Evolutionary conservation across 2,113 vertebrate genomes (phyloP), one percentile per base, ranked within the genome.

Genomic region (Probosciger aterrimus): DNA sequence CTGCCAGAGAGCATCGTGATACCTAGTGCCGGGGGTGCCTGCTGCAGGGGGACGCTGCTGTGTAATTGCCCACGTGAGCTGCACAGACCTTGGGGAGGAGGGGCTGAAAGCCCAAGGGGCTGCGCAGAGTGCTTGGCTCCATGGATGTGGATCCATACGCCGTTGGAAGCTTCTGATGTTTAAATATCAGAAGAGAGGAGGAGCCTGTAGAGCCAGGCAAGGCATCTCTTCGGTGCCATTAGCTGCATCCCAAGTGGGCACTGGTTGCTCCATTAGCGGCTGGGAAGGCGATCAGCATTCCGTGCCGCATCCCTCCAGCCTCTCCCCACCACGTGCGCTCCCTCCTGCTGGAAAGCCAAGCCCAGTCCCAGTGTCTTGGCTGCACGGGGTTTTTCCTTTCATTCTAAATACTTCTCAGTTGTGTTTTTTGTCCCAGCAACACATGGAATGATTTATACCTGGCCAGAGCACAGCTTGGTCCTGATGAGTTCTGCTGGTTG

Each of bases 381-480:
- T 95, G 55, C 14, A 1, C 33, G 65, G 64, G 76, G 62, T 63
- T 93, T 82, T 88, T 86, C 88, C 62, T 95, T 89, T 83, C 76
- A 74, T 88, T 96, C 92, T 69, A 86, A 93, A 82, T 93, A 67
- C 41, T 88, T 90, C 62, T 93, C 3, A 0, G n/a, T 79, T 77
- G 68, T 78, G 63, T 46, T 90, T 55, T 85, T 95, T 90, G 59
- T 90, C 80, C 82, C 43, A 37, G 78, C 10, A 12, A 92, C 94
- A 97, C 92, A 93, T 96, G 95, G 96, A 93, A 94, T 71, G 73
- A 71, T 95, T 97, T 97, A 96, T 91, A 91, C 28, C 0, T 17
- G 63, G 69, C 91, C 2, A 0, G 79, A 88, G 84, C 69, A 68
- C 53, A 28, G 39, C 70, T 94, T 76, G 62, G 76, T 90, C 76